phyloP scores from a whole-genome alignment of 2,888 invertebrate species.

The Lymantria dispar region DNA sequence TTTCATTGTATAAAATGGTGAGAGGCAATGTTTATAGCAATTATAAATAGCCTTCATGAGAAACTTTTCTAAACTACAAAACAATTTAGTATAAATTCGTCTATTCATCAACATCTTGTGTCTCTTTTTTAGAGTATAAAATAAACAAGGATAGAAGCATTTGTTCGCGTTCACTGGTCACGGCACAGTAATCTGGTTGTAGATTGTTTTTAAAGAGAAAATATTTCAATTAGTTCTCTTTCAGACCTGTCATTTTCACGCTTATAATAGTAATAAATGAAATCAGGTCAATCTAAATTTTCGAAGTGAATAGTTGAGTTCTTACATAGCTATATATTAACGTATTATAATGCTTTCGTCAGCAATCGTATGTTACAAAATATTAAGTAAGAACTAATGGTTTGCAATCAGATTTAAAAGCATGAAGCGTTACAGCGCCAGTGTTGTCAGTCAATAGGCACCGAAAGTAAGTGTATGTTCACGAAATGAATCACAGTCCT shows the following conservation, averaged over 20 bases:
- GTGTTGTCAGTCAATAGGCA: conserved; percentile 5
- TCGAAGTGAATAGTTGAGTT: not conserved
- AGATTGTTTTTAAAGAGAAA: too few species aligned
- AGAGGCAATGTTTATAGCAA: not conserved
- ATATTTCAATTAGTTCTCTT: too few species aligned
- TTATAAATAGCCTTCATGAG: not conserved
- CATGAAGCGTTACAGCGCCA: conserved; percentile 27
- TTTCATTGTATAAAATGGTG: not conserved
- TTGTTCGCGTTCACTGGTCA: not conserved
- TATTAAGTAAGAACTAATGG: conserved; percentile 26
- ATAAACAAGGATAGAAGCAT: not conserved
- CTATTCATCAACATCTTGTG: not conserved
- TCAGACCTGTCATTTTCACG: too few species aligned
- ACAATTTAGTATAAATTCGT: not conserved
- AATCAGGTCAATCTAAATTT: too few species aligned
- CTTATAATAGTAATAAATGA: too few species aligned
- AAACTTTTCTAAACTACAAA: not conserved
- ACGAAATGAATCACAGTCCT: conserved; percentile 1
- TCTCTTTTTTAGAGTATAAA: not conserved
- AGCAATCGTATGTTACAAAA: conserved; percentile 14
- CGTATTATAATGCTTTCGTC: conserved; percentile 3
- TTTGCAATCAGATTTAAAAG: conserved; percentile 35
- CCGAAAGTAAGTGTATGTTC: conserved; percentile 16
- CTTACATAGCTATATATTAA: not conserved
- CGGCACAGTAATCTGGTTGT: too few species aligned